Evolutionary conservation across 2,888 invertebrate species (phyloP).

Genomic region (Plagodis dolabraria): DNA sequence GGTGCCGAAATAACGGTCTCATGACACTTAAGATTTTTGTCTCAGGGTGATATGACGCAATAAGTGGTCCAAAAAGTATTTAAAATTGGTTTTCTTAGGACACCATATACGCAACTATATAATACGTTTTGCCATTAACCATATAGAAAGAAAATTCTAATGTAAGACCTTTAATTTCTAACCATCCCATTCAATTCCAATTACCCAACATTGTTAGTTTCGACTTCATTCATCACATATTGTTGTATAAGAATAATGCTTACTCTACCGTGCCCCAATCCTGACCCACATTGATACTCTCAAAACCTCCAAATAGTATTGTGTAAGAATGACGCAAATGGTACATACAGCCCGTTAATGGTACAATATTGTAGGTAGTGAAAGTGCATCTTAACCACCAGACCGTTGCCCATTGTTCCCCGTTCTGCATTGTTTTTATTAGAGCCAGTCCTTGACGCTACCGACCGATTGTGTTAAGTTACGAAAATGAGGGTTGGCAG

Average conservation of each 20-base stretch:
- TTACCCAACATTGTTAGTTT: conserved; percentile 38
- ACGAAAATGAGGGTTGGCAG: conserved; percentile 21
- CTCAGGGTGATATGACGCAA: no score
- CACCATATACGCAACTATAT: no score
- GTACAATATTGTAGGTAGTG: conserved; percentile 77
- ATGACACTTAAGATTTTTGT: no score
- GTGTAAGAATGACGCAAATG: conserved; percentile 66
- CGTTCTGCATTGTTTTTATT: conserved; percentile 73
- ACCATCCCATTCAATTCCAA: conserved; percentile 33
- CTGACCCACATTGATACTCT: conserved; percentile 53
- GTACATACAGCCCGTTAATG: conserved; percentile 62
- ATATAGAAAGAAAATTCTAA: background rate
- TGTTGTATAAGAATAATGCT: conserved; percentile 20
- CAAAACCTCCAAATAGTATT: conserved; percentile 52
- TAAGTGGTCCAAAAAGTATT: no score
- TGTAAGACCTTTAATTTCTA: conserved; percentile 31
- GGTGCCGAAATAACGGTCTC: no score
- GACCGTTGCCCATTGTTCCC: conserved; percentile 75
- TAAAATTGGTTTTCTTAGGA: no score
- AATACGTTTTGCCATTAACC: no score
- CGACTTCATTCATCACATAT: conserved; percentile 21
- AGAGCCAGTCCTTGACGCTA: conserved; percentile 71
- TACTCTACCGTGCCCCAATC: conserved; percentile 42
- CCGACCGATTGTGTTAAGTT: conserved; percentile 41
- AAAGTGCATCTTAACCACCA: conserved; percentile 76